Conservation (phyloP, 1,140 invertebrate genomes). For the Lethocerus indicus region DNA sequence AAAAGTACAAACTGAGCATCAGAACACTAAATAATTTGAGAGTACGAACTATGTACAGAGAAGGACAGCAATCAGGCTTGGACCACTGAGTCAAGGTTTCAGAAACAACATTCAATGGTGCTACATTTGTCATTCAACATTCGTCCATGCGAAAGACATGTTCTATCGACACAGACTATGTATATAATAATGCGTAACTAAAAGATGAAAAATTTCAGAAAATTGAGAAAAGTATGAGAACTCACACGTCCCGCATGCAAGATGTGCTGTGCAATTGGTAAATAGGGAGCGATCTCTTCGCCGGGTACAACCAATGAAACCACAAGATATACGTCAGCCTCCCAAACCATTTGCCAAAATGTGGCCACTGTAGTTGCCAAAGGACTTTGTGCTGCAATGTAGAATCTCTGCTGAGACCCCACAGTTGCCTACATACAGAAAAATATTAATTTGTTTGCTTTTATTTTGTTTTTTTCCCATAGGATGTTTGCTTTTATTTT, state of each 20-base stretch:
- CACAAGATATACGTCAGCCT: slow-evolving; percentile 59
- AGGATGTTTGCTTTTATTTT: too few relatives aligned
- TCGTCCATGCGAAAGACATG: too few relatives aligned
- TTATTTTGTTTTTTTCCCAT: too few relatives aligned
- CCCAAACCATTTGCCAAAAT: slow-evolving; percentile 83
- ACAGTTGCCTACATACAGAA: slow-evolving; percentile 48
- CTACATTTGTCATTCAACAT: too few relatives aligned
- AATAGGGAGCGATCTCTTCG: slow-evolving; percentile 21
- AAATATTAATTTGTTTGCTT: too few relatives aligned
- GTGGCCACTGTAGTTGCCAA: slow-evolving; percentile 35
- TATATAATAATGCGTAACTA: too few relatives aligned
- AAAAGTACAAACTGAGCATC: too few relatives aligned
- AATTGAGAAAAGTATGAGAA: not conserved
- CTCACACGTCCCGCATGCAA: slow-evolving; percentile 33
- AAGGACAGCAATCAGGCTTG: too few relatives aligned
- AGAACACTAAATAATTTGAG: too few relatives aligned
- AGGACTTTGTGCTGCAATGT: slow-evolving; percentile 67
- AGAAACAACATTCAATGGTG: too few relatives aligned
- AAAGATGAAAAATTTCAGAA: not conserved
- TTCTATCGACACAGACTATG: not conserved
- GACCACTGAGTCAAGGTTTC: too few relatives aligned
- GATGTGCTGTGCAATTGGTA: slow-evolving; percentile 22
- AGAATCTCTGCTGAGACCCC: slow-evolving; percentile 57
- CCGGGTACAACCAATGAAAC: slow-evolving; percentile 44
- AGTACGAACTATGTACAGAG: too few relatives aligned